These are phyloP conservation scores for Phalera bucephala DNA, from an alignment of 2,888 invertebrate species.

Conservation along the genomic window DNA sequence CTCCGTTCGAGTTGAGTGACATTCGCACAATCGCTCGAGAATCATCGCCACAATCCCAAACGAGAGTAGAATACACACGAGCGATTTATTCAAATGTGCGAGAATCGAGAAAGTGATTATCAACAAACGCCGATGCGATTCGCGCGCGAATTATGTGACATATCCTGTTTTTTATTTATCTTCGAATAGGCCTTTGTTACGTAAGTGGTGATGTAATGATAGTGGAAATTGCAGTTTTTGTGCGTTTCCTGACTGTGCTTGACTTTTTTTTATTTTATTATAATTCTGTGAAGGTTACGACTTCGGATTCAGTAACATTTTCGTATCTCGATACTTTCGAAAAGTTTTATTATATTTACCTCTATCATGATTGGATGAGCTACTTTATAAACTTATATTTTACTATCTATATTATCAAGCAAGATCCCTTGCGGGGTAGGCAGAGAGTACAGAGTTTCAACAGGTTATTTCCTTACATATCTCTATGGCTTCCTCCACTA, in stretches of 20 bases:
- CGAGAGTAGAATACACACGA: constrained; percentile 50
- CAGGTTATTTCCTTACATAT: too few species aligned
- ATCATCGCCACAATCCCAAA: constrained; percentile 36
- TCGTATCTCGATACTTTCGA: too few species aligned
- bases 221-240: constrained; percentile 4
- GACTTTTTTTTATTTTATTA: constrained; percentile 27
- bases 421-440: too few species aligned
- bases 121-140: constrained; percentile 24
- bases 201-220: constrained; percentile 25
- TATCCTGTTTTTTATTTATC: constrained; percentile 37
- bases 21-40: constrained; percentile 30
- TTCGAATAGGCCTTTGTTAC: constrained; percentile 30
- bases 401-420: too few species aligned
- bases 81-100: constrained; percentile 57
- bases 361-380: too few species aligned
- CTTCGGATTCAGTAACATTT: too few species aligned
- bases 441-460: too few species aligned
- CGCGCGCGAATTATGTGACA: constrained; percentile 27
- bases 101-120: constrained; percentile 61
- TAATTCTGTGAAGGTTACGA: too few species aligned
- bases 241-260: constrained; percentile 9
- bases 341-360: too few species aligned
- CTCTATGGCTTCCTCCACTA: too few species aligned
- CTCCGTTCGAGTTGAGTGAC: constrained; percentile 20
- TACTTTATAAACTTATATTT: too few species aligned